Percentiles rank a stretch among this genome's conserved stretches.
Conservation (phyloP, 2,113 vertebrate genomes). For the Sebastes schlegelii region DNA sequence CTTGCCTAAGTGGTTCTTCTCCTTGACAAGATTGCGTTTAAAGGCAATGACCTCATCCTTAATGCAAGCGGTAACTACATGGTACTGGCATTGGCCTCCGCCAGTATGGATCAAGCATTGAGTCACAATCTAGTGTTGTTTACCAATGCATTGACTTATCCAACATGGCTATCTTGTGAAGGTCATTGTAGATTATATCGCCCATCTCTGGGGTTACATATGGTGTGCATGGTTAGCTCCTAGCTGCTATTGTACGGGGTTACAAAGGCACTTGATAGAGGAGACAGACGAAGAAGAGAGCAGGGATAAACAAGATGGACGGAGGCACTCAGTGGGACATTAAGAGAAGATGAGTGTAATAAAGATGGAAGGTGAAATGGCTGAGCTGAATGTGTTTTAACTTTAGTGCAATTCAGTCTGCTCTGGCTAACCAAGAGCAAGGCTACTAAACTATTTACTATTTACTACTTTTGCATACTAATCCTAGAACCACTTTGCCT, state of each 20-base stretch:
- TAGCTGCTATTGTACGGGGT: not conserved
- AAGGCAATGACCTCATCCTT: conserved; percentile 50
- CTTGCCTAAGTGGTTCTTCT: conserved; percentile 40
- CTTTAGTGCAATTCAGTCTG: conserved; percentile 3
- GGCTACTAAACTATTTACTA: not conserved
- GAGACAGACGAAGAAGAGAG: not conserved
- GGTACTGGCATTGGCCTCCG: not conserved
- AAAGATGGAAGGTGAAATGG: conserved; percentile 28
- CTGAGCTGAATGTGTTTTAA: conserved; percentile 3
- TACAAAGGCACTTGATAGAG: not conserved
- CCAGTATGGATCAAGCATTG: conserved; percentile 9
- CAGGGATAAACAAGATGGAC: conserved; percentile 1
- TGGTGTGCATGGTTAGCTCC: not conserved
- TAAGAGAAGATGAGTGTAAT: conserved; percentile 14
- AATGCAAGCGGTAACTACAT: conserved; percentile 22
- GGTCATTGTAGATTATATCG: conserved; percentile 12
- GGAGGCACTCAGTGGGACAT: not conserved
- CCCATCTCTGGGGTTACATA: not conserved
- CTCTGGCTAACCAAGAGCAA: not conserved
- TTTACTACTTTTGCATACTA: not conserved
- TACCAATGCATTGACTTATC: conserved; percentile 25
- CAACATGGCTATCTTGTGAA: conserved; percentile 14
- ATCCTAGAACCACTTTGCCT: not conserved
- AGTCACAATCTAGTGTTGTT: conserved; percentile 24
- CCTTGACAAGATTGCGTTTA: conserved; percentile 43